Conservation (phyloP, 2,797 vertebrate genomes). For the Cetoscarus ocellatus region DNA sequence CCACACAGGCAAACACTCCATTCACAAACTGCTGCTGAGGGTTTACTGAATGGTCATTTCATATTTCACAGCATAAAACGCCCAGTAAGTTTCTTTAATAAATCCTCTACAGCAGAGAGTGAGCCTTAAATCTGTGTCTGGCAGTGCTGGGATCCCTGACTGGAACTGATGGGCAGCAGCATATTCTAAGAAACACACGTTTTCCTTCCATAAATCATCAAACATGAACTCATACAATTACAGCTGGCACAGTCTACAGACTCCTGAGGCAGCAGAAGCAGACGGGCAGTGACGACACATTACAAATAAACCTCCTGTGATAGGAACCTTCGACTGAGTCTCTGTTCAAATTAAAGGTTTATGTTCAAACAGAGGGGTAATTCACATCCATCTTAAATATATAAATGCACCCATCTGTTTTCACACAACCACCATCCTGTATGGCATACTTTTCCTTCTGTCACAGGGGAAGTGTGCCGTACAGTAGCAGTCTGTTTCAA, state of each 20-base stretch:
- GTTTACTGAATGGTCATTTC: not conserved
- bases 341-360: constrained; percentile 47
- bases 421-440: constrained; percentile 30
- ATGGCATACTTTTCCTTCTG: constrained; percentile 4
- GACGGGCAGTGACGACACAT: not conserved
- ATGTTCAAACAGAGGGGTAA: constrained; percentile 23
- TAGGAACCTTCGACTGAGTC: constrained; percentile 22
- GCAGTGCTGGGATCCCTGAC: constrained; percentile 14
- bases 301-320: constrained; percentile 31
- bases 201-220: constrained; percentile 52
- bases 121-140: not conserved
- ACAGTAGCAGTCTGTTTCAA: constrained; percentile 48
- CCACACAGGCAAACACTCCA: not conserved
- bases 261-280: constrained; percentile 38
- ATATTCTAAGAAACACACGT: constrained; percentile 41
- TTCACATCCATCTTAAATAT: constrained; percentile 31
- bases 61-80: not conserved
- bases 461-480: constrained; percentile 23
- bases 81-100: not conserved
- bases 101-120: not conserved
- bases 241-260: constrained; percentile 22
- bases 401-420: constrained; percentile 42
- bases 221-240: constrained; percentile 49
- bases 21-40: not conserved
- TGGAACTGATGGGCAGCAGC: constrained; percentile 26